Conservation (phyloP, 2,113 vertebrate species). For the mouse (Mus musculus) region GRCm39 chr6:140409001-140409500, state of each 20-base stretch:
- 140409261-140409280: neutral
- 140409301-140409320: neutral
- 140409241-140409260: neutral
- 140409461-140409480: neutral
- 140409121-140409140: no score
- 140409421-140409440: neutral
- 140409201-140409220: neutral
- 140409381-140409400: neutral
- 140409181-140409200: neutral
- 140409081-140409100: neutral
- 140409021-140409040: neutral
- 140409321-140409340: neutral
- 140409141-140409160: no score
- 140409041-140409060: neutral
- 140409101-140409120: neutral
- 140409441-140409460: neutral
- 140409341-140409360: neutral
- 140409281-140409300: neutral
- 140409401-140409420: conserved; percentile 26
- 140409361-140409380: neutral
- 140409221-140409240: neutral
- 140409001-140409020: neutral
- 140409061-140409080: neutral
- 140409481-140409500: no score
- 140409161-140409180: no score